Conservation (phyloP, 2,113 vertebrate genomes). For the Emydura subglobosa region DNA sequence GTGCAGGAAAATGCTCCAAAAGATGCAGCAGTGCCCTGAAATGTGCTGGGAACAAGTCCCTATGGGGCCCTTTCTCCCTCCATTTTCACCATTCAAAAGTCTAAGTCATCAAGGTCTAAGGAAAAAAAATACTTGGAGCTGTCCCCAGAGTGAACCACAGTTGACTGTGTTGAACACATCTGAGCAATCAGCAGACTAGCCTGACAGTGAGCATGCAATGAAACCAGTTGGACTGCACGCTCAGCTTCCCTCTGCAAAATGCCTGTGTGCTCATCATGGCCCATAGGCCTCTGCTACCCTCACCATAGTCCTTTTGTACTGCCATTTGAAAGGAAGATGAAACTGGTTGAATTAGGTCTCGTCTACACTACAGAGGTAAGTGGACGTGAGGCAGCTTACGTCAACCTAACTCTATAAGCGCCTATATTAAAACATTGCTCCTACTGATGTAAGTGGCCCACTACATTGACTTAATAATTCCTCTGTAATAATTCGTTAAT, state of each 20-base stretch:
- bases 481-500: too few species aligned
- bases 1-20: neutral
- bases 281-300: neutral
- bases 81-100: neutral
- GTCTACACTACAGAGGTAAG: neutral
- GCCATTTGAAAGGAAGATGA: neutral
- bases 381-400: neutral
- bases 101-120: neutral
- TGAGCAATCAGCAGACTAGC: neutral
- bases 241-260: neutral
- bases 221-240: neutral
- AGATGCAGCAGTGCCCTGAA: neutral
- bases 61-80: neutral
- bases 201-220: neutral
- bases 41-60: too few species aligned
- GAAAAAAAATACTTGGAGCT: too few species aligned
- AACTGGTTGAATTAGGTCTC: neutral
- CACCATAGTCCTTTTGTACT: neutral
- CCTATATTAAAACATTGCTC: neutral
- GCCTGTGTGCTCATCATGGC: neutral
- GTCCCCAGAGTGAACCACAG: neutral
- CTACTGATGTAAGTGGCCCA: neutral
- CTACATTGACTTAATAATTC: neutral
- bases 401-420: neutral
- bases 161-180: neutral